Base-by-base conservation (phyloP, 2,113 vertebrate genomes). In the Caloenas nicobarica region DNA sequence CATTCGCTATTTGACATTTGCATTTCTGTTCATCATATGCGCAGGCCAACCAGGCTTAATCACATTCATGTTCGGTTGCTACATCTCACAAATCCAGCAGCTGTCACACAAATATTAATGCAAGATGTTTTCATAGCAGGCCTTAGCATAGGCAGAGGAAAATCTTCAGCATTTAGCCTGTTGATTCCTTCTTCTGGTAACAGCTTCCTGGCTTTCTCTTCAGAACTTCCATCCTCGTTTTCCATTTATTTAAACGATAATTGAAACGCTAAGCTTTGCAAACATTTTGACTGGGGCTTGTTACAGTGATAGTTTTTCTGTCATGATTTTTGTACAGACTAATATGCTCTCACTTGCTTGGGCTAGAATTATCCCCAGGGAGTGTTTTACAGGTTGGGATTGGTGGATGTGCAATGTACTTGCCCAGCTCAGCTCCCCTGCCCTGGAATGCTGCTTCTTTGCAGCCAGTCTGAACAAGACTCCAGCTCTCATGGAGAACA, bases 401-500 rank as follows among this genome's bases (percentile, higher is more conserved):
- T 5, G 22, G 88, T 76, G 83, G 28, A 65, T 78, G 22, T 2
- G 10, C 8, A 1, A 56, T 91, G 36, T 58, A 50, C 34, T 94
- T 1, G 1, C 68, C 82, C 80, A 46, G 53, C 57, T 92, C 57
- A 36, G 34, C 65, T 89, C 61, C 25, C 28, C 29, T 93, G 69
- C 69, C 65, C 77, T 86, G 92, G 93, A 96, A 89, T 76, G 65
- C 53, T n/a, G 81, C 31, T 50, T 38, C 19, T 13, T 13, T 54
- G n/a, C 28, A 92, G 62, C 91, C 77, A 81, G 65, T 84, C 54
- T 93, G 86, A 96, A 92, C 88, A 96, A 88, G 80, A 91, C 54
- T 25, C 44, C 33, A 26, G 58, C 21, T 40, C 29, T 50, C 19
- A 8, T 19, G 44, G 26, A 72, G 51, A 89, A 1, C 25, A 1